These are phyloP conservation scores for Cheumatopsyche charites DNA, from an alignment of 1,140 invertebrate genomes.

Conservation along the genomic window DNA sequence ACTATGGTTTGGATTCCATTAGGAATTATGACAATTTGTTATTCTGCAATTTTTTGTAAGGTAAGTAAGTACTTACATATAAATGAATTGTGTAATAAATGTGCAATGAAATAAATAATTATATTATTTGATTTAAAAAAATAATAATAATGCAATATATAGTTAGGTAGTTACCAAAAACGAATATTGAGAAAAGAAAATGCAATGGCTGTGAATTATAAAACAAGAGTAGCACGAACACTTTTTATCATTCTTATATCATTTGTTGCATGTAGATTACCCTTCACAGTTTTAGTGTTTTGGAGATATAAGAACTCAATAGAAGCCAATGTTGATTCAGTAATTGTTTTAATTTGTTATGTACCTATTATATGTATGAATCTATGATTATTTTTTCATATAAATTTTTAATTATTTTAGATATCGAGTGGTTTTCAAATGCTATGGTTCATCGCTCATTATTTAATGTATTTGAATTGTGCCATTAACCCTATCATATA, in stretches of 20 bases:
- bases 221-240: constrained; percentile 70
- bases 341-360: constrained; percentile 44
- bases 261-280: constrained; percentile 70
- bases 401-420: constrained; percentile 50
- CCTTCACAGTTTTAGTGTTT: constrained; percentile 72
- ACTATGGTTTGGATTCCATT: constrained; percentile 75
- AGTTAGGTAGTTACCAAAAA: constrained; percentile 67
- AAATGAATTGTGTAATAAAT: too few species aligned
- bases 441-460: constrained; percentile 71
- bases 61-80: too few species aligned
- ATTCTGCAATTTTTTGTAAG: constrained; percentile 69
- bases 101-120: too few species aligned
- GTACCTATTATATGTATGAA: neutral
- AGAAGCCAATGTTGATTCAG: constrained; percentile 55
- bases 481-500: constrained; percentile 78
- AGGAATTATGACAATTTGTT: constrained; percentile 70
- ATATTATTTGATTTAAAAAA: too few species aligned
- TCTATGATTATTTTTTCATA: constrained; percentile 48
- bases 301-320: constrained; percentile 63
- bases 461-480: constrained; percentile 71
- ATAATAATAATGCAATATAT: too few species aligned
- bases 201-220: constrained; percentile 65
- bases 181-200: constrained; percentile 62
- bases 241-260: constrained; percentile 71
- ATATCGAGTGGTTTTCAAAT: constrained; percentile 61